phyloP scores from a whole-genome alignment of 1,140 invertebrate genomes.

The Musca domestica region DNA sequence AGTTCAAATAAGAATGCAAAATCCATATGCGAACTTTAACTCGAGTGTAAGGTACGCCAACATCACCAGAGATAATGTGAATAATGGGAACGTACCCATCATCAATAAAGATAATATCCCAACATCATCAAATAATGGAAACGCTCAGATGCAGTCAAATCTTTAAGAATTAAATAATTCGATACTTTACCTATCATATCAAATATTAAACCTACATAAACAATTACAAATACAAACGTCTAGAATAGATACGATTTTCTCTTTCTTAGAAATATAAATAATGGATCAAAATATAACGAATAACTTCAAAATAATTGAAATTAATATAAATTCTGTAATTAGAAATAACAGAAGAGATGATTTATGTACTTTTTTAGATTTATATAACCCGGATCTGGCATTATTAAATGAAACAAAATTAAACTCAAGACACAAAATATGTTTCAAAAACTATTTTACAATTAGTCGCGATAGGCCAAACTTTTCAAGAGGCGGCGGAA shows the following conservation, averaged over 20 bases:
- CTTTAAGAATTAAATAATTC: constrained; percentile 14
- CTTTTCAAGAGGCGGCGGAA: no score
- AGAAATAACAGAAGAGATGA: constrained; percentile 1
- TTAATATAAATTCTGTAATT: constrained; percentile 11
- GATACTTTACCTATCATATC: not conserved
- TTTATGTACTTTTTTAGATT: not conserved
- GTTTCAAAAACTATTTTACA: not conserved
- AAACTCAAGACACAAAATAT: constrained; percentile 8
- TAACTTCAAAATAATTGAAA: constrained; percentile 20
- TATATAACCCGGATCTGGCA: not conserved
- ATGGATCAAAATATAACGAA: constrained; percentile 11
- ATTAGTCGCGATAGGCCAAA: not conserved
- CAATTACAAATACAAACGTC: constrained; percentile 8
- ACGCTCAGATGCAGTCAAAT: no score
- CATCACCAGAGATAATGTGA: not conserved
- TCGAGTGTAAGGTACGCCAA: constrained; percentile 5
- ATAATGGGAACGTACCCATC: not conserved
- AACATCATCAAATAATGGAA: no score
- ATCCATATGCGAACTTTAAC: not conserved
- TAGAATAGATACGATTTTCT: constrained; percentile 10
- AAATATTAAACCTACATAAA: constrained; percentile 4
- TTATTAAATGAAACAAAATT: constrained; percentile 17
- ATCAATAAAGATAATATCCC: not conserved
- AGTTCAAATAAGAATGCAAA: not conserved
- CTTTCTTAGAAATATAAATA: not conserved